phyloP scores from a whole-genome alignment of 2,888 invertebrate genomes.

The Thereva nobilitata region DNA sequence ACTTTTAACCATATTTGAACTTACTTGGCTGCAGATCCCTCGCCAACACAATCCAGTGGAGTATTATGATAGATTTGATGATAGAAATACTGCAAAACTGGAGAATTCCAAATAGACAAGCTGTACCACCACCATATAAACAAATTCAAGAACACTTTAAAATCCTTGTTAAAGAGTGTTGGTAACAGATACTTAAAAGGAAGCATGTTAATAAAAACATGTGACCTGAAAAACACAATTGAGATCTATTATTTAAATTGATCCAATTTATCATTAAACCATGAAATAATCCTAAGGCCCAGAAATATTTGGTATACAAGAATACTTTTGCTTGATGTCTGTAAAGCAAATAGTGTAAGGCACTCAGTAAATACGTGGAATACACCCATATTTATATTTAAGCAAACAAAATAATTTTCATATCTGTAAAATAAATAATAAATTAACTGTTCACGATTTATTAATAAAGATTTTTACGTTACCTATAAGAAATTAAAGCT shows the following conservation, averaged over 20 bases:
- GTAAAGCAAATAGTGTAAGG: slow-evolving; percentile 52
- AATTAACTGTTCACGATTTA: not conserved
- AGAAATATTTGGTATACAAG: slow-evolving; percentile 54
- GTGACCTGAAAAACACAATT: slow-evolving; percentile 46
- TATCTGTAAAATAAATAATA: slow-evolving; percentile 47
- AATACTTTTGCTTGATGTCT: slow-evolving; percentile 52
- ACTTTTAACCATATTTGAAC: not conserved
- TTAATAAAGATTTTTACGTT: slow-evolving; percentile 31
- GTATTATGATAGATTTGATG: slow-evolving; percentile 57
- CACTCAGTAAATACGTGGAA: slow-evolving; percentile 55
- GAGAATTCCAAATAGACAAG: slow-evolving; percentile 57
- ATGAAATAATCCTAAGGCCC: slow-evolving; percentile 54
- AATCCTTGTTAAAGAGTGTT: slow-evolving; percentile 57
- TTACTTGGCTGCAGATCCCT: slow-evolving; percentile 56
- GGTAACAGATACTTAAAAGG: slow-evolving; percentile 58
- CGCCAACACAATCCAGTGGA: slow-evolving; percentile 55
- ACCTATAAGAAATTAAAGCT: slow-evolving; percentile 54
- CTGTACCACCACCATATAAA: slow-evolving; percentile 58
- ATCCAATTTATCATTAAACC: slow-evolving; percentile 44
- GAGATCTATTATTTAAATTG: not conserved
- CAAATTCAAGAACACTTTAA: slow-evolving; percentile 54
- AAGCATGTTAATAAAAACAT: slow-evolving; percentile 55
- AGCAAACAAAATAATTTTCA: slow-evolving; percentile 57
- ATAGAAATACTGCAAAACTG: slow-evolving; percentile 56
- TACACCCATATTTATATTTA: slow-evolving; percentile 55